Conservation (phyloP, 30 jellyfish, hydroid and myxozoan genomes). For the Mastigias papua region DNA sequence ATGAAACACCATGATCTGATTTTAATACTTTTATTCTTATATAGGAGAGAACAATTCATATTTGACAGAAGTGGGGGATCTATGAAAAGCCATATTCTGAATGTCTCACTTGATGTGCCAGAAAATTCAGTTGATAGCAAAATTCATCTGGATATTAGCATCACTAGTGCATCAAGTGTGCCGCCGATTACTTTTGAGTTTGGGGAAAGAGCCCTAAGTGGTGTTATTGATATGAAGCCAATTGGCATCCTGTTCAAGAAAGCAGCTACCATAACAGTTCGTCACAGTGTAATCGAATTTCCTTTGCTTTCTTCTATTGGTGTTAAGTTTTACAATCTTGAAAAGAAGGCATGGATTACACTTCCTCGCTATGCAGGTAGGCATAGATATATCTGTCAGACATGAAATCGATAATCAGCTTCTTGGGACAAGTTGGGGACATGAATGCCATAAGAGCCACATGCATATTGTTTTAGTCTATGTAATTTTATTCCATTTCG, state of each 20-base stretch:
- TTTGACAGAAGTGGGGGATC: too few relatives aligned
- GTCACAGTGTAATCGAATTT: not conserved
- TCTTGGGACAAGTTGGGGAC: too few relatives aligned
- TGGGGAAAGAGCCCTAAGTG: not conserved
- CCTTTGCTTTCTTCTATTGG: not conserved
- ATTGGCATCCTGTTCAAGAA: not conserved
- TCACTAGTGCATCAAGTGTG: not conserved
- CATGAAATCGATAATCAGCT: too few relatives aligned
- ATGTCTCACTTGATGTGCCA: not conserved
- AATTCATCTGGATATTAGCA: not conserved
- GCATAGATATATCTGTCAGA: too few relatives aligned
- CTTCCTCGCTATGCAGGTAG: too few relatives aligned
- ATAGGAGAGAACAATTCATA: too few relatives aligned
- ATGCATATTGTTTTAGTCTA: too few relatives aligned
- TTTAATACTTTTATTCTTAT: too few relatives aligned
- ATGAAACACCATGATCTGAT: too few relatives aligned
- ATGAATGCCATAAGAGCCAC: too few relatives aligned
- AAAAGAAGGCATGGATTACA: not conserved
- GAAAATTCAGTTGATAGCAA: not conserved
- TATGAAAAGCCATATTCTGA: too few relatives aligned
- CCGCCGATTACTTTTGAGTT: not conserved
- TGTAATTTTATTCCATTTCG: too few relatives aligned
- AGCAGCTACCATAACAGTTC: not conserved
- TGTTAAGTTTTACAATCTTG: not conserved
- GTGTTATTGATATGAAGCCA: not conserved